Percentiles rank a stretch among this genome's conserved stretches.
These are phyloP conservation scores for Trichoplusia ni DNA, from an alignment of 1,140 invertebrate genomes.

Conservation along the genomic window DNA sequence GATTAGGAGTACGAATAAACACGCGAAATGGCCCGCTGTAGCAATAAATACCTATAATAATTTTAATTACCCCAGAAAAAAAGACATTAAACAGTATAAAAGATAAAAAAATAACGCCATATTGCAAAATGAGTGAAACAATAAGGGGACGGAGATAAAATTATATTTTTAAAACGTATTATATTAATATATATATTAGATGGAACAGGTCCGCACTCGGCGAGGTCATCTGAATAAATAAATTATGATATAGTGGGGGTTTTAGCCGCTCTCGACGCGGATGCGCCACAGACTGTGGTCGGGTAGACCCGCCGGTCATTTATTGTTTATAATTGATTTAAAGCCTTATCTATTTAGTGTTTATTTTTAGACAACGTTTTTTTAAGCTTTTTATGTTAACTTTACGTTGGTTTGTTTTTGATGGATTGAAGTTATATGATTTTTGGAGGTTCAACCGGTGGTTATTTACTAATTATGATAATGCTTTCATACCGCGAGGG, in stretches of 20 bases:
- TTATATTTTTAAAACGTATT: constrained; percentile 66
- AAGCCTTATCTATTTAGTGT: background rate
- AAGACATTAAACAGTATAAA: constrained; percentile 67
- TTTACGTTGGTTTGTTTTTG: no score
- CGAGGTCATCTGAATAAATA: constrained; percentile 75
- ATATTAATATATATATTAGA: constrained; percentile 56
- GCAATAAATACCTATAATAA: constrained; percentile 81
- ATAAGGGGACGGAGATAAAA: constrained; percentile 47
- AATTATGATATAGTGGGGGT: constrained; percentile 77
- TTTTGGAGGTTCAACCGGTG: no score
- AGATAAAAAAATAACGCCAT: constrained; percentile 70
- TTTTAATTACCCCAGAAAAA: constrained; percentile 76
- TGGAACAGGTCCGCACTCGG: constrained; percentile 61
- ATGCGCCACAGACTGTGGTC: constrained; percentile 46
- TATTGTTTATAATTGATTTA: background rate
- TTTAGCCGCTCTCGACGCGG: constrained; percentile 59
- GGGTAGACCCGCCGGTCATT: constrained; percentile 39
- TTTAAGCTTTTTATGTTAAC: no score
- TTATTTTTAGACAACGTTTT: no score
- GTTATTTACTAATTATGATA: no score
- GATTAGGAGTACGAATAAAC: constrained; percentile 76
- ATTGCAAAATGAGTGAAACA: constrained; percentile 75
- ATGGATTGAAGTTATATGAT: no score
- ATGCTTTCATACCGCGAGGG: no score
- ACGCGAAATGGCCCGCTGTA: constrained; percentile 62